A percentile compares a stretch with the other conserved stretches of the same genome.
These are phyloP conservation scores for Malthinus flaveolus DNA, from an alignment of 2,888 invertebrate genomes.

Conservation along the genomic window DNA sequence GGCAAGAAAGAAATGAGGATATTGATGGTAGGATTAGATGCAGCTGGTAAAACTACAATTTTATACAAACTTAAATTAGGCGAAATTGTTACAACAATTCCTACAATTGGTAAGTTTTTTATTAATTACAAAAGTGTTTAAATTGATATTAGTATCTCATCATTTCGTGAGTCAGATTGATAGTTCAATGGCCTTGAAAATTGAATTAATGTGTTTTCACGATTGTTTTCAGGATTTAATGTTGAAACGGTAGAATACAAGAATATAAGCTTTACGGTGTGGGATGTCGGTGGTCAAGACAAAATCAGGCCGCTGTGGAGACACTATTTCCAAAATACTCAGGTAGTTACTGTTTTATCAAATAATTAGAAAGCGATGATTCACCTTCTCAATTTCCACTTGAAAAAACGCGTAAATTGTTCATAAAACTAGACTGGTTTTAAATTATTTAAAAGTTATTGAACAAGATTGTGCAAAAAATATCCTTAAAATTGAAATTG, in stretches of 20 bases:
- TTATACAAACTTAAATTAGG: conserved; percentile 99
- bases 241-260: conserved; percentile 99
- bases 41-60: conserved; percentile 99
- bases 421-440: background rate
- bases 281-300: conserved; percentile 98
- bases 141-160: conserved; percentile 7
- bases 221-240: conserved; percentile 79
- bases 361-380: no score
- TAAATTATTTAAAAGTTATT: background rate
- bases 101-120: conserved; percentile 88
- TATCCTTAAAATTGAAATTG: no score
- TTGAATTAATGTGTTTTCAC: conserved; percentile 13
- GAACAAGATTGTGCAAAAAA: no score
- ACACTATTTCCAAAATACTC: conserved; percentile 98
- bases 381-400: no score
- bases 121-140: background rate
- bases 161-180: conserved; percentile 20
- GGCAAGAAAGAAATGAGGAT: conserved; percentile 99
- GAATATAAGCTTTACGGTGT: conserved; percentile 98
- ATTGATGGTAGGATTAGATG: conserved; percentile 99
- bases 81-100: conserved; percentile 99
- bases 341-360: conserved; percentile 59
- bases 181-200: conserved; percentile 30
- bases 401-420: no score
- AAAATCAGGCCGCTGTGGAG: conserved; percentile 98